Evolutionary conservation across 1,140 invertebrate species (phyloP), one percentile per base, ranked within the genome.

Genomic region (Sinella curviseta): DNA sequence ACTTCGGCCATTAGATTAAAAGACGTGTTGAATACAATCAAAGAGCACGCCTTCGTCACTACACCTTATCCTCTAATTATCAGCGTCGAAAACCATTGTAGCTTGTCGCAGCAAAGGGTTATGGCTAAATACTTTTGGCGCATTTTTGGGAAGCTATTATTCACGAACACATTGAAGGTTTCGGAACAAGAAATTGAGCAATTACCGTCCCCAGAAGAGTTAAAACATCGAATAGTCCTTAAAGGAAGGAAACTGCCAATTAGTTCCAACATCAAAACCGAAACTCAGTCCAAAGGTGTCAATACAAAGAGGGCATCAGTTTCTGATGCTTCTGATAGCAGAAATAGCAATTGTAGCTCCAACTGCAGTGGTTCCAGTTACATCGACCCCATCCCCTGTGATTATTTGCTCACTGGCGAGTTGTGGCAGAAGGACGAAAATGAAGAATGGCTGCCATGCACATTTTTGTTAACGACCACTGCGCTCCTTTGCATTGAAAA

Each of bases 231-330:
- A 88, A 95, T 97, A 70, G 91, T 97, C 70, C 87, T 97, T 0
- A 97, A 97, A 88, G 95, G 98, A 84, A 98, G 97, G 85, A 97
- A 97, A 85, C 87, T 98, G 30, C 95, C 95, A n/a, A n/a, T n/a
- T n/a, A n/a, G n/a, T n/a, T n/a, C n/a, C n/a, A n/a, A n/a, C n/a
- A n/a, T n/a, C n/a, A n/a, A n/a, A n/a, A n/a, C n/a, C n/a, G n/a
- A n/a, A n/a, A 0, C 94, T n/a, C n/a, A n/a, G n/a, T n/a, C n/a
- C n/a, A n/a, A n/a, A n/a, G n/a, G n/a, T n/a, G n/a, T n/a, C n/a
- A n/a, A n/a, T n/a, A n/a, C n/a, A n/a, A n/a, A n/a, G n/a, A n/a
- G n/a, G n/a, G n/a, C n/a, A n/a, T n/a, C n/a, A n/a, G n/a, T n/a
- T n/a, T n/a, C n/a, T n/a, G n/a, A n/a, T n/a, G n/a, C n/a, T n/a